Base-by-base conservation (phyloP, 2,888 invertebrate genomes). In the Lasioglossum malachurum region DNA sequence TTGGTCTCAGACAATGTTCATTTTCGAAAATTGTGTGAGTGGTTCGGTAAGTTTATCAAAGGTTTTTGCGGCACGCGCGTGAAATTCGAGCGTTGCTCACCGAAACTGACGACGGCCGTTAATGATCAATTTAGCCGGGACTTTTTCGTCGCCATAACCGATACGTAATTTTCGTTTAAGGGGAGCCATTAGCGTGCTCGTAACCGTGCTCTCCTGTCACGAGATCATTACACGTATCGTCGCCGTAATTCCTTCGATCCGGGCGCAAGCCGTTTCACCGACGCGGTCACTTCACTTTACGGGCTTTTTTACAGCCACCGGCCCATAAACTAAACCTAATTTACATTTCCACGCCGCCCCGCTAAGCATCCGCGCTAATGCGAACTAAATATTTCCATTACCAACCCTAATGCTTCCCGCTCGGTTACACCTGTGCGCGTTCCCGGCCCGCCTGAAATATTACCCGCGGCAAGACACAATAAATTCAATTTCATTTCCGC, bases 331-430 rank as follows among this genome's bases (percentile, higher is more conserved):
- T 69, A 79, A 84, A 67, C 78, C 46, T 73, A 76, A 84, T 76
- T 85, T 85, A 84, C 84, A 84, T 85, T 57, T 84, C 85, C 67
- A 46, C 57, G 46, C 60, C 23, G n/a, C 19, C 35, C 35, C 53
- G 78, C 78, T 85, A 85, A 85, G 72, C 64, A 69, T 74, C 67
- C 60, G 60, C 69, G 80, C 60, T 86, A 86, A 86, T 85, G 85
- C 79, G 80, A 86, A 86, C 84, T 80, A 85, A 86, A 86, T 86
- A 86, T 85, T 86, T 84, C 85, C 85, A 86, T 86, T 86, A 86
- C 80, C 46, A 73, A 80, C 86, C 73, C 57, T 85, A 80, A 86
- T 80, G 85, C 85, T 44, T 77, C 74, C 14, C 76, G 74, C 80
- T 69, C 74, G 77, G 85, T 85, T 80, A 85, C 86, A 86, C 86